Evolutionary conservation across 2,888 invertebrate species (phyloP).

Genomic region (Sylvicola fuscatus): DNA sequence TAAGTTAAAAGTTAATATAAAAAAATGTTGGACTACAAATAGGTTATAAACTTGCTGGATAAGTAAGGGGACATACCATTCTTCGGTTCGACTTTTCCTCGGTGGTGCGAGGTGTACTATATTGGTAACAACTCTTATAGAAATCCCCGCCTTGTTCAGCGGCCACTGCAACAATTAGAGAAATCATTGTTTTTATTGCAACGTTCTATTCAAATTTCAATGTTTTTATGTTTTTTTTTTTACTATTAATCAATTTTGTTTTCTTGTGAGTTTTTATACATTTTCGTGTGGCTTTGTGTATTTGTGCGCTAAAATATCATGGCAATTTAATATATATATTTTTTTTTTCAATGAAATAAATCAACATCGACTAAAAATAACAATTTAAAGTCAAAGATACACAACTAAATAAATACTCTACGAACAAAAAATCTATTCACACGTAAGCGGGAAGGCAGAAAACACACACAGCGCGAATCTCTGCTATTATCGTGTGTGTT

Average conservation of each 20-base stretch:
- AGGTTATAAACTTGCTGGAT: background rate
- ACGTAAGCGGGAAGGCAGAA: no score
- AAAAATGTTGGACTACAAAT: no score
- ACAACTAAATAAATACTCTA: no score
- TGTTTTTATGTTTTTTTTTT: background rate
- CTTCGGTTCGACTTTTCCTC: constrained; percentile 44
- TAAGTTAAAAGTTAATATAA: no score
- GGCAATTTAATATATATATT: background rate
- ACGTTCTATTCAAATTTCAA: background rate
- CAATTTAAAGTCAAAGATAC: no score
- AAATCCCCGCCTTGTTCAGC: constrained; percentile 63
- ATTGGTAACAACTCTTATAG: constrained; percentile 59
- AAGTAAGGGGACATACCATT: constrained; percentile 43
- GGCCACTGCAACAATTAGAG: constrained; percentile 48
- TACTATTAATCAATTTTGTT: background rate
- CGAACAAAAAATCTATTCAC: no score
- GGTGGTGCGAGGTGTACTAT: constrained; percentile 32
- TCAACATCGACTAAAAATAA: background rate
- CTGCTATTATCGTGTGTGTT: no score
- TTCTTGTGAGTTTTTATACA: background rate
- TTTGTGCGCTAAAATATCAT: no score
- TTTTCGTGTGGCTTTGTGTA: no score
- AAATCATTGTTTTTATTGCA: constrained; percentile 2
- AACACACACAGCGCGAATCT: no score
- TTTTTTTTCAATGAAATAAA: background rate